Evolutionary conservation across 1,140 invertebrate species (phyloP), one percentile per base, ranked within the genome.

Genomic region (Drosophila nigromelanica): DNA sequence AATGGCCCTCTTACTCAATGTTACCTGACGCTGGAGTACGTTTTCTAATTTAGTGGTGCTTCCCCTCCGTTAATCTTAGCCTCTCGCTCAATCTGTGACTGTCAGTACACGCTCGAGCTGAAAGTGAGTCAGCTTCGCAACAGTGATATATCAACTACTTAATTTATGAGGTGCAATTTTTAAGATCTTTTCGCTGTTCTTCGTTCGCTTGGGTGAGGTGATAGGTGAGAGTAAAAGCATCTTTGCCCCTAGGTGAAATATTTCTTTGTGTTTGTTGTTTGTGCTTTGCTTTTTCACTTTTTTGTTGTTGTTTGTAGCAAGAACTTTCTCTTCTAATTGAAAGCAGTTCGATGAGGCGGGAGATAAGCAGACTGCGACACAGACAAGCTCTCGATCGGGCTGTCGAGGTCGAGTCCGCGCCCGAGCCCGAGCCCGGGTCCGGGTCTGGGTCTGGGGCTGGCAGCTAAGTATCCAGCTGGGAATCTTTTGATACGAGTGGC

Each of bases 301-400:
- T 86, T 72, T n/a, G n/a, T 21, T 45, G 24, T 18, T 21, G 86
- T 69, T 73, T 80, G 85, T 78, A 78, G 86, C 81, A 85, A 89
- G 86, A 89, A 90, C 85, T 89, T 89, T 89, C 85, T 89, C 85
- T 89, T 89, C 85, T 89, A 89, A 90, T 89, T 89, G 86, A 89
- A 89, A 89, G 80, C 85, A 89, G 85, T 80, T 89, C 85, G 85
- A 89, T 85, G 71, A 54, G 85, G 45, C 69, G 52, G 48, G 30
- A 70, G 83, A 87, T 87, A 87, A 87, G 68, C 70, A 30, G 54
- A 40, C 35, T 7, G 39, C 27, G 24, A 39, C 18, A 8, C 11
- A 51, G 4, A 45, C 37, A 59, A 56, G 37, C 14, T 33, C 24
- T 35, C 15, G 37, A 43, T 37, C 39, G 24, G 8, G 18, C n/a